phyloP scores from a whole-genome alignment of 2,888 invertebrate species.

The Acleris laterana region DNA sequence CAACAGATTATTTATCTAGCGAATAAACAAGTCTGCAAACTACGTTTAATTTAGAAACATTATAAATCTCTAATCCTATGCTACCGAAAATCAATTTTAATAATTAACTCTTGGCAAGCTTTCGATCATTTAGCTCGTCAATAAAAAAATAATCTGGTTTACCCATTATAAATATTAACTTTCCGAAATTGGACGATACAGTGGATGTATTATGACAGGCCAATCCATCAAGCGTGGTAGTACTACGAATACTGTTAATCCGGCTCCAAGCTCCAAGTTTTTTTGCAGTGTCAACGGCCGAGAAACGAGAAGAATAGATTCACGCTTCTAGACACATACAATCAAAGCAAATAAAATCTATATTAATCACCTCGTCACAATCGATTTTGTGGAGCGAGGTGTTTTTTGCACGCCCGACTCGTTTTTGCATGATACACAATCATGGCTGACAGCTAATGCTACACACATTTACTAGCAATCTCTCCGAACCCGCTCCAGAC shows the following conservation, averaged over 20 bases:
- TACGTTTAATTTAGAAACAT: slow-evolving; percentile 16
- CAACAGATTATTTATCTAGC: slow-evolving; percentile 13
- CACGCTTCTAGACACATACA: slow-evolving; percentile 56
- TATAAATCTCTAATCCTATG: slow-evolving; percentile 10
- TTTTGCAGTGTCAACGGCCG: slow-evolving; percentile 70
- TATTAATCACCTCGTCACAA: slow-evolving; percentile 69
- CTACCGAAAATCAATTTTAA: slow-evolving; percentile 36
- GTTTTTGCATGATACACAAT: slow-evolving; percentile 75
- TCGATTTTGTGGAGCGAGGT: slow-evolving; percentile 57
- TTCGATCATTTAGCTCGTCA: slow-evolving; percentile 50
- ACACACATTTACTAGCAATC: slow-evolving; percentile 60
- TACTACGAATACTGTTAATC: slow-evolving; percentile 64
- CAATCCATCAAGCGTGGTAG: slow-evolving; percentile 65
- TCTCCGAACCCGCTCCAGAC: slow-evolving; percentile 54
- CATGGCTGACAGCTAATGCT: slow-evolving; percentile 69
- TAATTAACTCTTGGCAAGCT: slow-evolving; percentile 52
- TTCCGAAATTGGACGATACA: slow-evolving; percentile 65
- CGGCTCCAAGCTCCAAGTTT: slow-evolving; percentile 61
- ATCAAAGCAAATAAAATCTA: slow-evolving; percentile 74
- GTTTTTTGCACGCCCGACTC: slow-evolving; percentile 54
- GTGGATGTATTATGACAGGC: slow-evolving; percentile 58
- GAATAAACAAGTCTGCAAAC: slow-evolving; percentile 21
- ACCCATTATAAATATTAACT: slow-evolving; percentile 64
- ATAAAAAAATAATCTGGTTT: slow-evolving; percentile 60
- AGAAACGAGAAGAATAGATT: slow-evolving; percentile 54